Evolutionary conservation across 1,140 invertebrate genomes (phyloP).

Genomic region (Bicyclus anynana): DNA sequence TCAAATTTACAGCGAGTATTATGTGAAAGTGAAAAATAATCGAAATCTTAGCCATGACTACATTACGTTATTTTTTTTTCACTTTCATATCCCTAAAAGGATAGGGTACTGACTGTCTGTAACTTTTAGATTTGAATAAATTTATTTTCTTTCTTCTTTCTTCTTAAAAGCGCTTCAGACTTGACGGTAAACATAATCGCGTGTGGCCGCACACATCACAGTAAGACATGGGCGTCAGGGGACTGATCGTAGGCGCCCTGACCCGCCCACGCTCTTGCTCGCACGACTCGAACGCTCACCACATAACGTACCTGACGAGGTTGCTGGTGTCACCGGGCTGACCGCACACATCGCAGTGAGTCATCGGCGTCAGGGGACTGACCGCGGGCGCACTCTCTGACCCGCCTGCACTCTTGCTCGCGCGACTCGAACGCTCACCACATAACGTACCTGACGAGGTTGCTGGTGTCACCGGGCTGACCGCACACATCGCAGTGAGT

Average conservation of each 20-base stretch:
- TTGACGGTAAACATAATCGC: slow-evolving; percentile 81
- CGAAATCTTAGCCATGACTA: too few relatives aligned
- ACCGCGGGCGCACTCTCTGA: slow-evolving; percentile 26
- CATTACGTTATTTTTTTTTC: too few relatives aligned
- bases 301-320: neutral
- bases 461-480: slow-evolving; percentile 1
- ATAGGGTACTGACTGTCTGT: too few relatives aligned
- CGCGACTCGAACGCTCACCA: slow-evolving; percentile 26
- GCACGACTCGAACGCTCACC: slow-evolving; percentile 25
- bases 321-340: slow-evolving; percentile 1
- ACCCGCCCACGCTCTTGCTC: slow-evolving; percentile 25
- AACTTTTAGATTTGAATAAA: too few relatives aligned
- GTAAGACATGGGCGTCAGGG: slow-evolving; percentile 68
- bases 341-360: slow-evolving; percentile 83
- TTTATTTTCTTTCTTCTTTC: too few relatives aligned
- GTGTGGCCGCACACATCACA: slow-evolving; percentile 83
- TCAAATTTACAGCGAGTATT: too few relatives aligned
- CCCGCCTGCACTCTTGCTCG: slow-evolving; percentile 24
- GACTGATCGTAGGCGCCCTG: slow-evolving; percentile 23
- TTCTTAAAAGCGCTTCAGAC: slow-evolving; percentile 80
- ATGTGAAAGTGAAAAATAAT: too few relatives aligned
- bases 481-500: slow-evolving; percentile 84
- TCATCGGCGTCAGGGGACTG: slow-evolving; percentile 51
- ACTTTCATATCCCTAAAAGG: too few relatives aligned
- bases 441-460: neutral